Base-by-base conservation (phyloP, 1,140 invertebrate species). In the Pogonognathellus flavescens region DNA sequence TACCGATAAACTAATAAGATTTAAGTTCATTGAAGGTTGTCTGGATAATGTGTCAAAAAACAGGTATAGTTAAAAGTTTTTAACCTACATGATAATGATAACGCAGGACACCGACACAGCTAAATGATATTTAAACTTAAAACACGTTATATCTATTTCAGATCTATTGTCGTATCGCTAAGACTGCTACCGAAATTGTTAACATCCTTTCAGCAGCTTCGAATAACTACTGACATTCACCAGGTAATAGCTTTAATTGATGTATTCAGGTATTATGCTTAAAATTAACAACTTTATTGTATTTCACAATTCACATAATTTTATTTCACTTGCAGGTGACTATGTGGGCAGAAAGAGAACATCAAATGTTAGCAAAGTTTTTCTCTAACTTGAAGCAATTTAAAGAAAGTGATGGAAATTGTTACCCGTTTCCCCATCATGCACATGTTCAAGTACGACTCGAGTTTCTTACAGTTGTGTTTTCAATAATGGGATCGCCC, bases 11-110 rank as follows among this genome's bases (percentile, higher is more conserved):
- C 92, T 94, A 70, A 96, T 98, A 81, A 92, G 96, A 52, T 96
- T 97, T 90, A 97, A 97, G 91, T 98, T 98, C 89, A 98, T 98
- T 89, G 96, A 98, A 91, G 97, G 96, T 0, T 98, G 97, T 89
- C 91, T 98, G 49, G 94, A 97, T 88, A 98, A 98, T 91, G 91
- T 98, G 60, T 94, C 96, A 14, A 94, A 94, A 85, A 96, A 98
- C 91, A 93, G 93, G 94, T 94, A 87, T 80, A 55, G 31, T 66
- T 31, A 6, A 70, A 31, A 41, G 11, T 41, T 70, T 31, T 11
- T 25, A 5, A 25, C 1, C 10, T 18, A 1, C 18, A 25, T 70
- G 22, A 25, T 22, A 20, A 14, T 53, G 76, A 86, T 86, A 87
- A 89, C 87, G 88, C 5, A 25, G 18, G 25, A 66, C 87, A 89